These are phyloP conservation scores for Taenioides sp. DNA, from an alignment of 2,797 vertebrate genomes.

Conservation along the genomic window DNA sequence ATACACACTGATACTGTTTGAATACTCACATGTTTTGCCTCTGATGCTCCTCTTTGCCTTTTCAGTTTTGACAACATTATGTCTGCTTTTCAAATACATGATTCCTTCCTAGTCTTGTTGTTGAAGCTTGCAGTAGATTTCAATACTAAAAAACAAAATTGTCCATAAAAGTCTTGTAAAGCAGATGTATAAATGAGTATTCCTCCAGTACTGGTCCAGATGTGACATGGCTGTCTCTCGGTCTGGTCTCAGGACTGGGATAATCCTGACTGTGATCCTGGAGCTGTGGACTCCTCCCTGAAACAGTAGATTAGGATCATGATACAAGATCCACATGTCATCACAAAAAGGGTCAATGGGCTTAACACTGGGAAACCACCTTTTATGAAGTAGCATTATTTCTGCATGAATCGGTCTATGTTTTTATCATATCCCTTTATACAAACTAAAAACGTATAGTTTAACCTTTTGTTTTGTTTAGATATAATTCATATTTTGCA, in stretches of 20 bases:
- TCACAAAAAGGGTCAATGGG: constrained; percentile 25
- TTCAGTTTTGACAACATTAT: constrained; percentile 34
- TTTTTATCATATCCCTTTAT: background rate
- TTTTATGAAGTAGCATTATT: background rate
- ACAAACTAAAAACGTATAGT: background rate
- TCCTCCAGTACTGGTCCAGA: constrained; percentile 13
- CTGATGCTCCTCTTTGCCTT: constrained; percentile 57
- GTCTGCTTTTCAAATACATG: constrained; percentile 64
- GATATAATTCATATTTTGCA: no score
- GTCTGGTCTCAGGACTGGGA: constrained; percentile 25
- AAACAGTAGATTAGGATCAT: constrained; percentile 32
- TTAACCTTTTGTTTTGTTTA: no score
- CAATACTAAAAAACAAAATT: background rate
- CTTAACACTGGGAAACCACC: background rate
- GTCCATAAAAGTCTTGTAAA: constrained; percentile 11
- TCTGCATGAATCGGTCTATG: background rate
- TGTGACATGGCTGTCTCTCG: constrained; percentile 15
- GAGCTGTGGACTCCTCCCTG: constrained; percentile 55
- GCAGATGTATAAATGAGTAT: constrained; percentile 7
- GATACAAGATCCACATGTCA: constrained; percentile 45
- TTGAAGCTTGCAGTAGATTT: constrained; percentile 9
- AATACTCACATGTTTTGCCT: constrained; percentile 67
- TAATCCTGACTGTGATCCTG: constrained; percentile 51
- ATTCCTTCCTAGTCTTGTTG: constrained; percentile 1
- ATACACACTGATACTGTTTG: background rate